Evolutionary conservation across 2,888 invertebrate genomes (phyloP), one percentile per base, ranked within the genome.

Genomic region (Zygogramma bicolorata): DNA sequence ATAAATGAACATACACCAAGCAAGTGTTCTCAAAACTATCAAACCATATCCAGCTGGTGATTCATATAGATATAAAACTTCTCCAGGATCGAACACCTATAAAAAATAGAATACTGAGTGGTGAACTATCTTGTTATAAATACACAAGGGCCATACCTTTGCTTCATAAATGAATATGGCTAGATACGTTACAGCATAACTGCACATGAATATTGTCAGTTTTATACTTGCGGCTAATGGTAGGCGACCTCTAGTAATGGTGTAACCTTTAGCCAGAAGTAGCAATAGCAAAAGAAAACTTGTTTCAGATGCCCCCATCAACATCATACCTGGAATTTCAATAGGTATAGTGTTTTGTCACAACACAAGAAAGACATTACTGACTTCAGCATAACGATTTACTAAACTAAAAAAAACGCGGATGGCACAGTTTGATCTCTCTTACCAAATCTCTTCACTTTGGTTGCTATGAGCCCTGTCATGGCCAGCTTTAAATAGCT

Each of bases 1-100:
- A 70, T 91, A 91, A 0, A 91, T 88, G 80, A 97, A 97, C 88
- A 96, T 93, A 71, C 92, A 88, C 96, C 97, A 97, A 0, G 95
- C 95, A 0, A 92, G 81, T 0, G 95, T 87, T 53, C 96, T 90
- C 65, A 97, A 86, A 3, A 91, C 89, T 8, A 97, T 92, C 5
- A 97, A 87, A 0, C 93, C 93, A 81, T 96, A 95, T 0, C 97
- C 97, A 0, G 97, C 95, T 0, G 95, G 94, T 49, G 96, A 96
- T 87, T 98, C 97, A 83, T 97, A 97, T 1, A 96, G 86, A 84
- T 97, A 97, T 10, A 97, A 85, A 0, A 98, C 97, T 86, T 94
- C 90, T 1, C 97, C 97, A 0, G 97, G 96, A 86, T 97, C 97
- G 84, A 97, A 97, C 0, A 92, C 91, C 94, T 95, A 84, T 84